phyloP scores from a whole-genome alignment of 2,888 invertebrate species.

The Sinohyriopsis cumingii region DNA sequence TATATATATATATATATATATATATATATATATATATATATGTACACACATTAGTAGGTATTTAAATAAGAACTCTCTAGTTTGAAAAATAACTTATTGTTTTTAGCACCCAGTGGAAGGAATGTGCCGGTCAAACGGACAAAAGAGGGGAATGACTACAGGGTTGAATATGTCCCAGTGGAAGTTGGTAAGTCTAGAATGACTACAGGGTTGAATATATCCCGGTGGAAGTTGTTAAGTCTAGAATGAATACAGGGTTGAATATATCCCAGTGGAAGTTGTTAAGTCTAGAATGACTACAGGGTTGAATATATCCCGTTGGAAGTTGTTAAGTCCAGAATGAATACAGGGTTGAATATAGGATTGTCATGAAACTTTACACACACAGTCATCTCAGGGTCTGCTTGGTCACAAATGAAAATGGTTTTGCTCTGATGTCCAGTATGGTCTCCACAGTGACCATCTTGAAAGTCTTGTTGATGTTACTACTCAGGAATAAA shows the following conservation, averaged over 20 bases:
- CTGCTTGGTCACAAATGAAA: too few relatives aligned
- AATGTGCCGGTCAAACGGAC: constrained; percentile 34
- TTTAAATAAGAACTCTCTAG: too few relatives aligned
- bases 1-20: too few relatives aligned
- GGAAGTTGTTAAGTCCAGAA: constrained; percentile 39
- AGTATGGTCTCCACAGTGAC: too few relatives aligned
- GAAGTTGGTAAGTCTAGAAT: constrained; percentile 51
- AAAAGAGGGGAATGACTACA: constrained; percentile 31
- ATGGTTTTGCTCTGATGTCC: too few relatives aligned
- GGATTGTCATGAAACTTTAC: too few relatives aligned
- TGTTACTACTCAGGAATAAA: too few relatives aligned
- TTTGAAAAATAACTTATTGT: not conserved
- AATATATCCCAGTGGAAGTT: constrained; percentile 54
- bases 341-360: too few relatives aligned
- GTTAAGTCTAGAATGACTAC: constrained; percentile 40
- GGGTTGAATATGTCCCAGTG: constrained; percentile 56
- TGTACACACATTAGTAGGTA: too few relatives aligned
- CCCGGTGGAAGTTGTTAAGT: constrained; percentile 56
- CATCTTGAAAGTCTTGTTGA: too few relatives aligned
- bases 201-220: constrained; percentile 55
- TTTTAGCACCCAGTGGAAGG: constrained; percentile 44
- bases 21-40: too few relatives aligned
- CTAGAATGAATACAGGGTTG: constrained; percentile 38
- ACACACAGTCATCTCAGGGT: too few relatives aligned
- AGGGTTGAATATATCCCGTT: constrained; percentile 60